Evolutionary conservation across 2,797 vertebrate species (phyloP).

Genomic region (Macroramphosus scolopax): DNA sequence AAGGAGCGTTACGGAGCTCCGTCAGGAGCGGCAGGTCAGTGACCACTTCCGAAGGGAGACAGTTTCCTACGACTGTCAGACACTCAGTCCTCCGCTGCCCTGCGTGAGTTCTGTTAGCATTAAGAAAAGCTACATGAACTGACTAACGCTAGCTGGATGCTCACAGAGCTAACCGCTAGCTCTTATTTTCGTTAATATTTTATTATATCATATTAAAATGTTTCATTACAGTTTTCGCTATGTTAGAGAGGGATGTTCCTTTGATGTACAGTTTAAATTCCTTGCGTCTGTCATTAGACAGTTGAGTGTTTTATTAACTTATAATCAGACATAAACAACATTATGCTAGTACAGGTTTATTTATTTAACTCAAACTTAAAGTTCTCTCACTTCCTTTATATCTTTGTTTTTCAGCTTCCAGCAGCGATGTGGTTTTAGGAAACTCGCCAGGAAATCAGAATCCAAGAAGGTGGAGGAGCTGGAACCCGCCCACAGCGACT

Average conservation of each 20-base stretch:
- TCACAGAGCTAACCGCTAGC: no score
- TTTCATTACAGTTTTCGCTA: neutral
- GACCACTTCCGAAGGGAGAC: neutral
- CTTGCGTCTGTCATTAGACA: no score
- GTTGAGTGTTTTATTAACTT: no score
- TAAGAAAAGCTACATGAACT: no score
- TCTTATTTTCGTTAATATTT: no score
- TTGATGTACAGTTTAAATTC: no score
- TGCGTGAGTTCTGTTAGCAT: constrained; percentile 13
- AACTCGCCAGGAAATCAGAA: constrained; percentile 76
- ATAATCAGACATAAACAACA: no score
- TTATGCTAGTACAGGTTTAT: neutral
- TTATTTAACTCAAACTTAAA: neutral
- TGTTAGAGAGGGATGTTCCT: no score
- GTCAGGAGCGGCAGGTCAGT: constrained; percentile 59
- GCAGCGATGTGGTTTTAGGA: constrained; percentile 83
- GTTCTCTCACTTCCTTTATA: neutral
- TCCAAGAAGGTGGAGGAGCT: constrained; percentile 66
- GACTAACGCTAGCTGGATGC: constrained; percentile 2
- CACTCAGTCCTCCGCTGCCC: neutral
- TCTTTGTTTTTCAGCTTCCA: constrained; percentile 69
- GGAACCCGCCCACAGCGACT: constrained; percentile 32
- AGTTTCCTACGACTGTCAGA: neutral
- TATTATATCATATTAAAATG: no score
- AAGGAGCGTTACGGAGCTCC: constrained; percentile 23